Conservation (phyloP, 1,140 invertebrate genomes). For the Elymnias hypermnestra region DNA sequence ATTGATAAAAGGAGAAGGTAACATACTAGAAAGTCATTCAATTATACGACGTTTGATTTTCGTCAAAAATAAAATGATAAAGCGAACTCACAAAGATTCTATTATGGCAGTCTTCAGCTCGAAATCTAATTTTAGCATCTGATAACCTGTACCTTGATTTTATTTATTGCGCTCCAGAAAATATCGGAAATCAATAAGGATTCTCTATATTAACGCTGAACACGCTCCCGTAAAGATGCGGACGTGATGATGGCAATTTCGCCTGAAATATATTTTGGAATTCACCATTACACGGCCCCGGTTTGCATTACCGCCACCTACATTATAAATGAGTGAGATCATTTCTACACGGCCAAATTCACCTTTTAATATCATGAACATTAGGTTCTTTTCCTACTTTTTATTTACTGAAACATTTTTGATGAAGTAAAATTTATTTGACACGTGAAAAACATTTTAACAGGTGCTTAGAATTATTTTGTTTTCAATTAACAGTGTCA, state of each 20-base stretch:
- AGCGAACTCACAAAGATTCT: slow-evolving; percentile 6
- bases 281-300: slow-evolving; percentile 17
- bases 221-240: slow-evolving; percentile 21
- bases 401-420: background rate
- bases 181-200: slow-evolving; percentile 27
- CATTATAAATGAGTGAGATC: slow-evolving; percentile 7
- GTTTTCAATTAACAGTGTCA: no score
- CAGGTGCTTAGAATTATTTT: no score
- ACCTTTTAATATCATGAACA: slow-evolving; percentile 1
- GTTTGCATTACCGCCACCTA: slow-evolving; percentile 10
- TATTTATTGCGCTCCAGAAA: slow-evolving; percentile 21
- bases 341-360: background rate
- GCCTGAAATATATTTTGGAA: slow-evolving; percentile 20
- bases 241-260: slow-evolving; percentile 24
- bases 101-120: slow-evolving; percentile 10
- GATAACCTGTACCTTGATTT: slow-evolving; percentile 20
- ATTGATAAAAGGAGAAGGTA: no score
- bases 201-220: slow-evolving; percentile 22
- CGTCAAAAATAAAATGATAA: no score
- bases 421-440: no score
- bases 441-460: no score
- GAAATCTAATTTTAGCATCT: slow-evolving; percentile 20
- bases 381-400: background rate
- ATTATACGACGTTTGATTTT: no score
- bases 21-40: no score